These are phyloP conservation scores for Subacronicta megacephala DNA, from an alignment of 2,888 invertebrate species.

Conservation along the genomic window DNA sequence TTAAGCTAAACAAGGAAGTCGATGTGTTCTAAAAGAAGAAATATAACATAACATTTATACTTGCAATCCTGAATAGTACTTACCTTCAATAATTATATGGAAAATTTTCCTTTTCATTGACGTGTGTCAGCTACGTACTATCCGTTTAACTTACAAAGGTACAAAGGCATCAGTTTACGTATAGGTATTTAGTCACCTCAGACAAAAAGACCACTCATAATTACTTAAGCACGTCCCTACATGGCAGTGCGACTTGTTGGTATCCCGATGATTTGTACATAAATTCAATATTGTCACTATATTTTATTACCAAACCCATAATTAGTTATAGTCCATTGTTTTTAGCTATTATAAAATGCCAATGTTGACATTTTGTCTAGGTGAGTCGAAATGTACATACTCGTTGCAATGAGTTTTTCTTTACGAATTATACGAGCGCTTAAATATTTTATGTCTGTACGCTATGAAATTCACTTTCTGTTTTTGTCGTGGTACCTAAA, in stretches of 20 bases:
- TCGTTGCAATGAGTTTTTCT: constrained; percentile 35
- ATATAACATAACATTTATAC: no score
- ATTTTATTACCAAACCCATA: constrained; percentile 66
- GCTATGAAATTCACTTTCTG: constrained; percentile 11
- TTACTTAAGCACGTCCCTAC: constrained; percentile 69
- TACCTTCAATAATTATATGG: no score
- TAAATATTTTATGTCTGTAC: background rate
- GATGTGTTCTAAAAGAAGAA: no score
- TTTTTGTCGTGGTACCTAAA: constrained; percentile 5
- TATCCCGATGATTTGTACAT: constrained; percentile 77
- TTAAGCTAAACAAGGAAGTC: no score
- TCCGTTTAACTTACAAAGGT: constrained; percentile 30
- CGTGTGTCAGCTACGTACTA: constrained; percentile 39
- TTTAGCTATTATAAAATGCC: constrained; percentile 60
- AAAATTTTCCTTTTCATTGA: no score
- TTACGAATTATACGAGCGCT: constrained; percentile 13
- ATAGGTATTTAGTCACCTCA: constrained; percentile 65
- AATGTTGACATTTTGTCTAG: constrained; percentile 47
- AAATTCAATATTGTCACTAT: constrained; percentile 70
- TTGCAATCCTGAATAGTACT: no score
- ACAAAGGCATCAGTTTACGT: constrained; percentile 45
- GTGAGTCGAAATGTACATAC: constrained; percentile 31
- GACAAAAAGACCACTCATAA: constrained; percentile 72
- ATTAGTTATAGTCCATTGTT: constrained; percentile 69
- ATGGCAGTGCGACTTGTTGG: constrained; percentile 69